Percentiles rank a stretch among this genome's conserved stretches.
Conservation (phyloP, 92 coral and sea anemone genomes). For the Porites rus region DNA sequence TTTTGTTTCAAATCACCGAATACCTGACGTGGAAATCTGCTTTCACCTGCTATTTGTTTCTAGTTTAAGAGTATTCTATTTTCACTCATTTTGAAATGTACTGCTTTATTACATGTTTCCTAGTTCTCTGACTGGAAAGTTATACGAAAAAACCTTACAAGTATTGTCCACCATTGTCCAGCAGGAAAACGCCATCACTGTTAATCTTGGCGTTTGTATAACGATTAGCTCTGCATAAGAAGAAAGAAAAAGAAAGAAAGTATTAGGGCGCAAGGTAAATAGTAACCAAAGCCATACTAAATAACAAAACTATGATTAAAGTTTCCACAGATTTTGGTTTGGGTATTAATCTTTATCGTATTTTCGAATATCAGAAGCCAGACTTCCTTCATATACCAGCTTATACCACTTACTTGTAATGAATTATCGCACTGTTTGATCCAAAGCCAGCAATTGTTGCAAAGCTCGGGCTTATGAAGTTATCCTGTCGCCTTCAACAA, state of each 20-base stretch:
- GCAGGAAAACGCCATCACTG: constrained; percentile 61
- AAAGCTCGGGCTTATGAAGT: constrained; percentile 93
- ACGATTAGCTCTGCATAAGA: constrained; percentile 63
- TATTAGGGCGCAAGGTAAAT: too few species aligned
- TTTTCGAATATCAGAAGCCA: not conserved
- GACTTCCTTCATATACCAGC: not conserved
- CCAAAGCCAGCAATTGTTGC: constrained; percentile 95
- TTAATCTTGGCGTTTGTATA: constrained; percentile 75
- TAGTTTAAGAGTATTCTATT: too few species aligned
- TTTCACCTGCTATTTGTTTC: too few species aligned
- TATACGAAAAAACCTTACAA: constrained; percentile 51
- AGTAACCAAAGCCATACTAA: too few species aligned
- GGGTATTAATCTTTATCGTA: too few species aligned
- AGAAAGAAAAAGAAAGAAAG: not conserved
- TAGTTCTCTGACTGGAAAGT: not conserved
- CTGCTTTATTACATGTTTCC: not conserved
- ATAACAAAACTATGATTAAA: too few species aligned
- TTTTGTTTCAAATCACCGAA: too few species aligned
- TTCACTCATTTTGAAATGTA: too few species aligned
- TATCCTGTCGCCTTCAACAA: constrained; percentile 74
- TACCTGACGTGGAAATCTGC: too few species aligned
- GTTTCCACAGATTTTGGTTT: too few species aligned
- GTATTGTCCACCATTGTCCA: constrained; percentile 92
- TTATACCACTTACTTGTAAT: constrained; percentile 83
- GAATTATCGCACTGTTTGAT: constrained; percentile 94